A percentile compares a stretch with the other conserved stretches of the same genome.
Evolutionary conservation across 2,888 invertebrate genomes (phyloP).

Genomic region (Drosophila eohydei): DNA sequence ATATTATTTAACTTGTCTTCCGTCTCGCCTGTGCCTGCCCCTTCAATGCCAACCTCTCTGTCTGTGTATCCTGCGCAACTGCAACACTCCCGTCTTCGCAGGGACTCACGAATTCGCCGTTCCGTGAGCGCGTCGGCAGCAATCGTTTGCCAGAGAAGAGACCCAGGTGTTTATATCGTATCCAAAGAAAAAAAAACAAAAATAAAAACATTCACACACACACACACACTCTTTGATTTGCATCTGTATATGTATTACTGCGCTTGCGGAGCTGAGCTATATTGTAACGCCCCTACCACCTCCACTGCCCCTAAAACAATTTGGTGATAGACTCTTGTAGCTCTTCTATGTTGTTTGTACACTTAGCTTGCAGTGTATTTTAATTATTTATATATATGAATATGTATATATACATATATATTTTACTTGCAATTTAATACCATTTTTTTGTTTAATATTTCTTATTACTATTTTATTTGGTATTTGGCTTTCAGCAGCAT

Average conservation of each 20-base stretch:
- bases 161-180: constrained; percentile 89
- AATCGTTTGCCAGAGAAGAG: constrained; percentile 93
- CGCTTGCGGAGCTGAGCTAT: constrained; percentile 44
- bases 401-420: constrained; percentile 14
- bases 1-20: constrained; percentile 46
- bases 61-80: constrained; percentile 27
- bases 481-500: constrained; percentile 86
- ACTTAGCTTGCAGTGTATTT: constrained; percentile 37
- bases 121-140: constrained; percentile 95
- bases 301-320: background rate
- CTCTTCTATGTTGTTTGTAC: constrained; percentile 38
- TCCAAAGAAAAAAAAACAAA: constrained; percentile 39
- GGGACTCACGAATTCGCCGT: constrained; percentile 91
- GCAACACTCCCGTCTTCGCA: constrained; percentile 63
- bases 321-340: constrained; percentile 41
- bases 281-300: constrained; percentile 10
- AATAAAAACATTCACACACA: constrained; percentile 23
- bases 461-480: constrained; percentile 77
- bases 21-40: constrained; percentile 27
- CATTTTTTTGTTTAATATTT: constrained; percentile 49
- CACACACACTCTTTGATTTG: constrained; percentile 42
- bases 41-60: constrained; percentile 28
- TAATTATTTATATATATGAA: constrained; percentile 10
- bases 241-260: constrained; percentile 47
- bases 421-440: constrained; percentile 33